Percentiles rank a stretch among this genome's conserved stretches.
phyloP scores from a whole-genome alignment of 2,113 vertebrate genomes.

The Mastomys natalensis region DNA sequence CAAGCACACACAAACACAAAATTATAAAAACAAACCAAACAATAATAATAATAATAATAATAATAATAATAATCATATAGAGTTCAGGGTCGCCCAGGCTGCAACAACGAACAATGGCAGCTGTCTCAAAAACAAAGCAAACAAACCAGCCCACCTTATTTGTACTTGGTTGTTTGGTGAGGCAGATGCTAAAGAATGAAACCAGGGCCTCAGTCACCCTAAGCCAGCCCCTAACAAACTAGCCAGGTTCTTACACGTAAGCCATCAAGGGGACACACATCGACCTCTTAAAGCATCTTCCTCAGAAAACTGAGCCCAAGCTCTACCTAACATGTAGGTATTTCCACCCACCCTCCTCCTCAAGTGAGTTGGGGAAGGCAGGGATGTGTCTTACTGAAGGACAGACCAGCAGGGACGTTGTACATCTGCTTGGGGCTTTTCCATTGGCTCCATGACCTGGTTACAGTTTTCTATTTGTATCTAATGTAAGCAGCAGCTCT shows the following conservation, averaged over 20 bases:
- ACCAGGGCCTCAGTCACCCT: background rate
- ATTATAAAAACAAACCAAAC: background rate
- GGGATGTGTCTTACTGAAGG: background rate
- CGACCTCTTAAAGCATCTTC: background rate
- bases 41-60: background rate
- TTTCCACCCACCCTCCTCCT: background rate
- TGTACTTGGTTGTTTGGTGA: background rate
- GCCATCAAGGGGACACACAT: background rate
- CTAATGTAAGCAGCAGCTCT: background rate
- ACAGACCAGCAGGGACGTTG: background rate
- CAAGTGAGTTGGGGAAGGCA: background rate
- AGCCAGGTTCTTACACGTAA: background rate
- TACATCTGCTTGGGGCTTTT: background rate
- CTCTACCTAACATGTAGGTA: background rate
- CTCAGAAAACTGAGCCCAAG: background rate
- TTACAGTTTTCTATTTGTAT: background rate
- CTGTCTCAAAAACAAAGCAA: background rate
- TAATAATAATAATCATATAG: background rate
- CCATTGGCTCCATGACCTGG: background rate
- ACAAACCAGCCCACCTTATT: background rate
- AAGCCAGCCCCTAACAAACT: background rate
- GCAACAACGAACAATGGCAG: background rate
- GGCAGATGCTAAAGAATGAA: background rate
- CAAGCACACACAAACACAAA: background rate
- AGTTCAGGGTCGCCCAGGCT: background rate